Conservation (phyloP, 1,140 invertebrate species). For the Trachymyrmex cornetzi region DNA sequence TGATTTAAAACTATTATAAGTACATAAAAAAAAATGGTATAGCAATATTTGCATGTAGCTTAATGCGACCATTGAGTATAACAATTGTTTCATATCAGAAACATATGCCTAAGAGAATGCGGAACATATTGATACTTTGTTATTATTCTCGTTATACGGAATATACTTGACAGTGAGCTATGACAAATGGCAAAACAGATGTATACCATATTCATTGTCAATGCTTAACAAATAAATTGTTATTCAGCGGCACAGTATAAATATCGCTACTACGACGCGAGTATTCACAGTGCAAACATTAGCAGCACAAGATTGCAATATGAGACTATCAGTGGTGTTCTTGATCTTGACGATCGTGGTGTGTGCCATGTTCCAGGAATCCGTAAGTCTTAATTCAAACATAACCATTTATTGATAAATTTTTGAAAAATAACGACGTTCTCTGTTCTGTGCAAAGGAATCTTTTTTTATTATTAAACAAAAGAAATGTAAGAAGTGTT, state of each 20-base stretch:
- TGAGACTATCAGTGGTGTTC: slow-evolving; percentile 53
- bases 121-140: background rate
- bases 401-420: background rate
- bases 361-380: slow-evolving; percentile 57
- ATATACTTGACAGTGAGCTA: background rate
- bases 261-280: slow-evolving; percentile 20
- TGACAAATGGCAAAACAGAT: slow-evolving; percentile 43
- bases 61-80: background rate
- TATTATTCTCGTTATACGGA: slow-evolving; percentile 19
- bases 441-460: background rate
- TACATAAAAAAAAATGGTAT: background rate
- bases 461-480: background rate
- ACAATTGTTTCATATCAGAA: background rate
- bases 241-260: slow-evolving; percentile 54
- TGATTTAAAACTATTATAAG: background rate
- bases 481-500: too few species aligned
- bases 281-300: background rate
- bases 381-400: slow-evolving; percentile 22
- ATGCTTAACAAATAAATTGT: slow-evolving; percentile 16
- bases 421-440: background rate
- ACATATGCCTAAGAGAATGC: background rate
- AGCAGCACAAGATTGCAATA: slow-evolving; percentile 31
- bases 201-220: slow-evolving; percentile 48
- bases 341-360: slow-evolving; percentile 69
- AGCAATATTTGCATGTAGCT: background rate